These are phyloP conservation scores for Danaus plexippus DNA, from an alignment of 1,140 invertebrate species.

Conservation along the genomic window DNA sequence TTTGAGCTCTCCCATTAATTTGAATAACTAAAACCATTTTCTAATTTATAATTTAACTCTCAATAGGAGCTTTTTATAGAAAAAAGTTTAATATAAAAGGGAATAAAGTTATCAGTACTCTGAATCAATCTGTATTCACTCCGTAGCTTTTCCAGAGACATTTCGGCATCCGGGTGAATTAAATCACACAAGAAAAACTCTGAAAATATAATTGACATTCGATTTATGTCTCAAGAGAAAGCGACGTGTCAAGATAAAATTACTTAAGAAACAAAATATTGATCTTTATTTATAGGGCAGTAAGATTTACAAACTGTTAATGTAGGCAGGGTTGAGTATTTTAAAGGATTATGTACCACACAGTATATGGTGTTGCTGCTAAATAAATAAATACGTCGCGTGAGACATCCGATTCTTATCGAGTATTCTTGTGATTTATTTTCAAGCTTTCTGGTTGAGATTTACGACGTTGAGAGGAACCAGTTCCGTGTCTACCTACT, in stretches of 20 bases:
- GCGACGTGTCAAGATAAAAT: conserved; percentile 13
- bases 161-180: conserved; percentile 34
- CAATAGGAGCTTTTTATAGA: too few relatives aligned
- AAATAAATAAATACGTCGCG: conserved; percentile 66
- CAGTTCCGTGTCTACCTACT: conserved; percentile 68
- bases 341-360: conserved; percentile 37
- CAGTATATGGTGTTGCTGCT: conserved; percentile 35
- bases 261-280: too few relatives aligned
- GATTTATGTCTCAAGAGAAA: conserved; percentile 50
- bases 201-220: conserved; percentile 23
- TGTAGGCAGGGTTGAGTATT: conserved; percentile 8
- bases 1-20: too few relatives aligned
- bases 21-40: too few relatives aligned
- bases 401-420: conserved; percentile 69
- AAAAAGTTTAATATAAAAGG: too few relatives aligned
- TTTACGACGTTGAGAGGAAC: conserved; percentile 63
- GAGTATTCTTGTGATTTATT: conserved; percentile 64
- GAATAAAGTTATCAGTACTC: too few relatives aligned
- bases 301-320: background rate
- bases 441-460: conserved; percentile 44
- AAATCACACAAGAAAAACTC: conserved; percentile 38
- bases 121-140: too few relatives aligned
- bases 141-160: too few relatives aligned
- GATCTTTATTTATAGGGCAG: background rate
- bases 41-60: too few relatives aligned